These are phyloP conservation scores for Colletes gigas DNA, from an alignment of 1,140 invertebrate genomes.

Conservation along the genomic window DNA sequence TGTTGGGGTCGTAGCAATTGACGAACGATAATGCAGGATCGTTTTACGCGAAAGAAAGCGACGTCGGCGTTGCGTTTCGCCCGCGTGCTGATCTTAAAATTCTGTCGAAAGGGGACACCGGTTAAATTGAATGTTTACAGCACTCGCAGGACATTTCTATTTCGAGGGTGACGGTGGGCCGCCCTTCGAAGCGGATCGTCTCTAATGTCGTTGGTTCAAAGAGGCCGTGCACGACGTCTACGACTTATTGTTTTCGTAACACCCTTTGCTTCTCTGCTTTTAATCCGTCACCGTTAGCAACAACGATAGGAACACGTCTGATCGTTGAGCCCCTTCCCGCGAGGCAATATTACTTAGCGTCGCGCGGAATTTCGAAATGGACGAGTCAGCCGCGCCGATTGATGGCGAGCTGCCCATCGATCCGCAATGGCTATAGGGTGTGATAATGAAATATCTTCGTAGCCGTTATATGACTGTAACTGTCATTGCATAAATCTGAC, in stretches of 20 bases:
- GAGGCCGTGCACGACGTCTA: conserved; percentile 17
- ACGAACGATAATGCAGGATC: conserved; percentile 31
- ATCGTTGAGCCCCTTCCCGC: conserved; percentile 28
- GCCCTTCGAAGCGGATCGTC: conserved; percentile 17
- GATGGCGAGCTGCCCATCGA: conserved; percentile 20
- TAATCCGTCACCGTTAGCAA: conserved; percentile 35
- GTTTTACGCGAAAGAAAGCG: conserved; percentile 40
- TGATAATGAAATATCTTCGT: conserved; percentile 45
- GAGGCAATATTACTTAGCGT: conserved; percentile 34
- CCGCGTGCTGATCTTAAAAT: conserved; percentile 69
- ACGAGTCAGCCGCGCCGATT: conserved; percentile 8
- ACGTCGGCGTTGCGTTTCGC: conserved; percentile 34
- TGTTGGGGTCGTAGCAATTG: conserved; percentile 8
- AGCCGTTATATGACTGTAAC: conserved; percentile 11
- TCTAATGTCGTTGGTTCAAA: conserved; percentile 40
- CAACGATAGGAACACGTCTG: conserved; percentile 19
- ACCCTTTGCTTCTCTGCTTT: conserved; percentile 15
- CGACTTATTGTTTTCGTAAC: conserved; percentile 34
- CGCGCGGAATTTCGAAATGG: conserved; percentile 24
- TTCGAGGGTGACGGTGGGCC: conserved; percentile 24
- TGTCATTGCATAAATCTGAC: conserved; percentile 17
- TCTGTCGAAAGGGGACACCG: conserved; percentile 74
- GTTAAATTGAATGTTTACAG: conserved; percentile 76
- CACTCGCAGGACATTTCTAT: conserved; percentile 41
- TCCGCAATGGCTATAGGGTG: not conserved